phyloP scores from a whole-genome alignment of 2,888 invertebrate genomes.

The Cantharis rufa region DNA sequence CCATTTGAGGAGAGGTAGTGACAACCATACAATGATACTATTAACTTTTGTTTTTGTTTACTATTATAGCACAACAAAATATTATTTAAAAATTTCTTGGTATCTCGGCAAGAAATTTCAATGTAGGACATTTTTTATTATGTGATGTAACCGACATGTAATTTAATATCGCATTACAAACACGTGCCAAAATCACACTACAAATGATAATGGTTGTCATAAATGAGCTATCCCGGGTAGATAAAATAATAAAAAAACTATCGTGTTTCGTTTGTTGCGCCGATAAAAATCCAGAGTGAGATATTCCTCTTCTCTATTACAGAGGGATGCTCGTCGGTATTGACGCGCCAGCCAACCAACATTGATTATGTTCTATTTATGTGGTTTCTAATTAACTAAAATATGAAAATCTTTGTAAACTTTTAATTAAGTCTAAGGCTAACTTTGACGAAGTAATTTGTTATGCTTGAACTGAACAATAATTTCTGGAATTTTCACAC shows the following conservation, averaged over 20 bases:
- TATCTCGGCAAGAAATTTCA: background rate
- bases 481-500: constrained; percentile 14
- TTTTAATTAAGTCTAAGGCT: background rate
- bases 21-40: background rate
- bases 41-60: background rate
- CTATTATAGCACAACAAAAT: background rate
- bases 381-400: background rate
- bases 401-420: background rate
- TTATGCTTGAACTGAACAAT: background rate
- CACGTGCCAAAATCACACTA: constrained; percentile 39
- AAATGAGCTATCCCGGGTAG: constrained; percentile 23
- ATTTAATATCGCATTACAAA: constrained; percentile 33
- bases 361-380: background rate
- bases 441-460: background rate
- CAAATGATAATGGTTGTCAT: constrained; percentile 32
- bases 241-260: constrained; percentile 27
- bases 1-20: background rate
- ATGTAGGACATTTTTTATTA: background rate
- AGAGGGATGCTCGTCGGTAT: background rate
- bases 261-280: constrained; percentile 29
- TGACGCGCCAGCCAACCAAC: background rate
- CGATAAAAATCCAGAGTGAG: constrained; percentile 14
- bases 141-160: constrained; percentile 1
- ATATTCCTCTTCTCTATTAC: background rate
- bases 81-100: background rate